Percentiles rank a stretch among this genome's conserved stretches.
phyloP scores from a whole-genome alignment of 2,888 invertebrate genomes.

The Latrodectus elegans region DNA sequence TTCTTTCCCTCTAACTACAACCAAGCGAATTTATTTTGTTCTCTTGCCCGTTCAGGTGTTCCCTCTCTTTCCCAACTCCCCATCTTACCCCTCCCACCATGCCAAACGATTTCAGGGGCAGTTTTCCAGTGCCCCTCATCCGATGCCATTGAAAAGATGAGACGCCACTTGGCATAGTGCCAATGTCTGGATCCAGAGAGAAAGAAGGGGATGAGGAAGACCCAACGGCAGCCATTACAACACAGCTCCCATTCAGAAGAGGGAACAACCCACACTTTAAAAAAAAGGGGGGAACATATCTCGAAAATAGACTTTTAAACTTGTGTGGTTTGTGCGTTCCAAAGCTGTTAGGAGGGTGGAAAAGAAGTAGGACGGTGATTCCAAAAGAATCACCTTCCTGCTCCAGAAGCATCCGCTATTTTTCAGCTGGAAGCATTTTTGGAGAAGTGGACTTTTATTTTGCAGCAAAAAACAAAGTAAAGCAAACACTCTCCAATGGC shows the following conservation, averaged over 20 bases:
- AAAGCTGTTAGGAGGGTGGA: slow-evolving; percentile 5
- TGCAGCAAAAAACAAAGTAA: background rate
- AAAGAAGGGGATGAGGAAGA: slow-evolving; percentile 28
- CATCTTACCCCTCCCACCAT: background rate
- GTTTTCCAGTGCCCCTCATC: slow-evolving; percentile 2
- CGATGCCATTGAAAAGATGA: slow-evolving; percentile 64
- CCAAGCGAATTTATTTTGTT: slow-evolving; percentile 38
- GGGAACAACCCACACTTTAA: slow-evolving; percentile 5
- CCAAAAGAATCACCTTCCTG: slow-evolving; percentile 7
- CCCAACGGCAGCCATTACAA: slow-evolving; percentile 59
- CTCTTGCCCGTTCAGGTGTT: slow-evolving; percentile 20
- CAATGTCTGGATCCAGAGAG: slow-evolving; percentile 57
- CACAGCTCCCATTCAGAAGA: slow-evolving; percentile 18
- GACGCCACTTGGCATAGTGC: slow-evolving; percentile 64
- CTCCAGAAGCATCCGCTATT: background rate
- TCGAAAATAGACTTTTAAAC: slow-evolving; percentile 66
- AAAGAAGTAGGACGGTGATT: slow-evolving; percentile 9
- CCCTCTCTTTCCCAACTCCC: background rate
- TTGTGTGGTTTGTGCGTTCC: slow-evolving; percentile 46
- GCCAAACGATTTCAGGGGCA: slow-evolving; percentile 20
- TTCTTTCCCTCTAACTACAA: slow-evolving; percentile 40
- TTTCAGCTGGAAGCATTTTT: slow-evolving; percentile 25
- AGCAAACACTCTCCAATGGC: background rate
- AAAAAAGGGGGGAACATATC: slow-evolving; percentile 16
- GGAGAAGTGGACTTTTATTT: background rate